Base-by-base conservation (phyloP, 2,113 vertebrate species). In the Pao palembangensis region DNA sequence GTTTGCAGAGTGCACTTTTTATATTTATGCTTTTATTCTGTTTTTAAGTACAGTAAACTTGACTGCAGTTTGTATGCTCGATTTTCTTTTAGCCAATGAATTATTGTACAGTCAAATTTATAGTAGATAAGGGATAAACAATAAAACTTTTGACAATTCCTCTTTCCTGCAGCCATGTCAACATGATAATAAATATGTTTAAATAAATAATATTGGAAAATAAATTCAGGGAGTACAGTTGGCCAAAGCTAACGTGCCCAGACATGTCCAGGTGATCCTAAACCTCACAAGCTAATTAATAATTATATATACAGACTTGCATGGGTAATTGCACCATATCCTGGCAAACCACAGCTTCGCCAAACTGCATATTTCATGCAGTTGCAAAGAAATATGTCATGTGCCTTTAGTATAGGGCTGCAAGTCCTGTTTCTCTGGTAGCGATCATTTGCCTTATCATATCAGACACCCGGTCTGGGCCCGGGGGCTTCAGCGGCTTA, bases 361-460 rank as follows among this genome's bases (percentile, higher is more conserved):
- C n/a, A n/a, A n/a, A n/a, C n/a, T 19, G 13, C 18, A 31, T 56
- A 46, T n/a, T n/a, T n/a, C 20, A 15, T 44, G 52, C 51, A 46
- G 10, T 54, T 59, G 43, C 64, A 59, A 49, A 70, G 56, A 20
- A 55, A n/a, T 53, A 42, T 61, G 64, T 69, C 66, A 7, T 28
- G 25, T 38, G 20, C 51, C 58, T 47, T 53, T 23, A 0, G 34
- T 46, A 54, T 4, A 43, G 56, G 49, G 17, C 55, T 4, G 54
- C 34, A 19, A 57, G 71, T 77, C 55, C 61, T 61, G 64, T 23
- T 73, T 64, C 20, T 55, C 62, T 76, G 67, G 68, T 72, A 48
- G 55, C 59, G 64, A 44, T 61, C 47, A 42, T 61, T 19, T n/a
- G n/a, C 43, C 56, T 71, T 38, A 68, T 79, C 63, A 70, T 55